Evolutionary conservation across 2,113 vertebrate species (phyloP).

Genomic region (Camelus bactrianus): DNA sequence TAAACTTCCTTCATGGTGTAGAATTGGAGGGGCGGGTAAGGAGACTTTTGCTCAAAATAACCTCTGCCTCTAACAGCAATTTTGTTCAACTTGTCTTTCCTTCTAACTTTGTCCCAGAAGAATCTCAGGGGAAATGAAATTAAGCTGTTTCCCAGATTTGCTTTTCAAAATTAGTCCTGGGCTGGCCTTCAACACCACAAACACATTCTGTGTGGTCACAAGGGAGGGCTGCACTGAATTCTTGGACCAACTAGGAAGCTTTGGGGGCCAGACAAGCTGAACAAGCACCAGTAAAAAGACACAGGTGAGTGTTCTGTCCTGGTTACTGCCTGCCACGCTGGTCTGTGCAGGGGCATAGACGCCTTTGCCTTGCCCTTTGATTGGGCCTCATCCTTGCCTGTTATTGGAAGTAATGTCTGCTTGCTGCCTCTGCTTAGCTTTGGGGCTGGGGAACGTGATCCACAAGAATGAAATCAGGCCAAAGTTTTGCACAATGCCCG

Average conservation of each 20-base stretch:
- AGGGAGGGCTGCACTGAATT: constrained; percentile 49
- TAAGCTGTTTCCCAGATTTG: constrained; percentile 76
- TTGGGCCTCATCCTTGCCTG: background rate
- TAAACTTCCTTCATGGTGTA: constrained; percentile 78
- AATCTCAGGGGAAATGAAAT: constrained; percentile 79
- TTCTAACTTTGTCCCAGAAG: constrained; percentile 72
- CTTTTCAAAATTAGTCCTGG: constrained; percentile 80
- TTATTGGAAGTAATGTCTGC: constrained; percentile 15
- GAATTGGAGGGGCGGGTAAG: constrained; percentile 67
- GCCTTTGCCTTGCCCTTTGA: background rate
- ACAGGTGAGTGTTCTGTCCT: constrained; percentile 14
- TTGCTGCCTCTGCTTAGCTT: constrained; percentile 22
- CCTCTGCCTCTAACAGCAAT: constrained; percentile 50
- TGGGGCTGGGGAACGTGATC: constrained; percentile 55
- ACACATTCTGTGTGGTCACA: constrained; percentile 63
- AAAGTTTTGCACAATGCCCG: constrained; percentile 60
- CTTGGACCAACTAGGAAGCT: constrained; percentile 56
- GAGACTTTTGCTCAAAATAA: constrained; percentile 69
- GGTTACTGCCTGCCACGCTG: background rate
- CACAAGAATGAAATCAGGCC: constrained; percentile 64
- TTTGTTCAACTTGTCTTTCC: constrained; percentile 68
- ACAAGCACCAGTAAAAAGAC: constrained; percentile 59
- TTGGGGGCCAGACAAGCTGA: background rate
- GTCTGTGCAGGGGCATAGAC: background rate
- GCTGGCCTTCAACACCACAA: constrained; percentile 60